Evolutionary conservation across 2,113 vertebrate genomes (phyloP), one percentile per base, ranked within the genome.

Genomic region (Petromus typicus): DNA sequence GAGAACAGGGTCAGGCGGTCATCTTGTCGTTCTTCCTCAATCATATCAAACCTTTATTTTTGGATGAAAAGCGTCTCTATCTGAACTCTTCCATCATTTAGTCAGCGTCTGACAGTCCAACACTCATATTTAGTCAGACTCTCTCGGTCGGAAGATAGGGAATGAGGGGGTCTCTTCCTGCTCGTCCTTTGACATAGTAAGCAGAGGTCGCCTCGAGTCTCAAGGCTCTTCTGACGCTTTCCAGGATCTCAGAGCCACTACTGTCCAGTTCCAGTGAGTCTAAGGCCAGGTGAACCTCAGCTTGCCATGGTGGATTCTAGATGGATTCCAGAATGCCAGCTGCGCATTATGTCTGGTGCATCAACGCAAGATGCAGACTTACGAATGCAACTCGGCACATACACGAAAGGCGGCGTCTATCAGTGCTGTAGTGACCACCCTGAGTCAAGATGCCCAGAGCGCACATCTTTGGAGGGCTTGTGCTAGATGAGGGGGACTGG

Each of bases 201-300:
- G 4, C 76, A 20, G 27, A 71, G 20, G 69, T 64, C 37, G 25
- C 40, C 34, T 63, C 3, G 7, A 3, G 22, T 90, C 22, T n/a
- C 71, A 91, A 89, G 69, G 54, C n/a, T 94, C 64, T 66, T 66
- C 14, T 43, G 45, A 84, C 34, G 45, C 10, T 61, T 37, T 59
- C 59, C 7, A 20, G 22, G 43, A 40, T 66, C 61, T 90, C 59
- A 86, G 75, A 86, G 64, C 34, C 25, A 67, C 79, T 71, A 37
- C 20, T 92, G 54, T 76, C 23, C 86, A 54, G 67, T 66, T 91
- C 85, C 95, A 76, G 86, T 34, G 78, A 76, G 89, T 71, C 82
- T 57, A 32, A 86, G 64, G 18, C 59, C 34, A 67, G 34, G 51
- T 66, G 81, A 88, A 64, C 81, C 80, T 25, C 18, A 85, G 51